Evolutionary conservation across 1,140 invertebrate species (phyloP), one percentile per base, ranked within the genome.

Genomic region (Dendrolimus punctatus): DNA sequence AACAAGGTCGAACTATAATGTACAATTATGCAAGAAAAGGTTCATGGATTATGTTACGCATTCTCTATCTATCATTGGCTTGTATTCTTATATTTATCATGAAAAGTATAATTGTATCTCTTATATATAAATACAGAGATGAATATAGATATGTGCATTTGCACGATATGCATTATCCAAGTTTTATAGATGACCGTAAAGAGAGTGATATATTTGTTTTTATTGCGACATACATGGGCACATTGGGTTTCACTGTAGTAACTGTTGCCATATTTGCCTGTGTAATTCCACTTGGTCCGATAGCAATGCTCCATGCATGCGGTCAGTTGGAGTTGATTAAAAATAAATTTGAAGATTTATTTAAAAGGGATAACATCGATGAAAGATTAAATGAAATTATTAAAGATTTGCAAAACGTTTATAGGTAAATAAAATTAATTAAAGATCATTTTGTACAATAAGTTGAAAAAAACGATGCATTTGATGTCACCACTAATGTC

Each of bases 251-350:
- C 39, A 64, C 49, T 39, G 6, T 60, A 2, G 71, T 68, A 46
- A 41, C 57, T 2, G 5, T 51, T 7, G 39, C 58, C 5, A 63
- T 63, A 45, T 72, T 69, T 37, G 39, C 60, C 6, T 64, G 58
- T 5, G 66, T 66, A 54, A 55, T 57, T 6, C 72, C 76, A 0
- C 9, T 80, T 38, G 65, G 66, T 6, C 64, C 74, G 6, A 68
- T 73, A 46, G 68, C 76, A 41, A 69, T 73, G 53, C 53, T 79
- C 9, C 73, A 79, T 51, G 66, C 61, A 6, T 73, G 76, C 51
- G 76, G 68, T 6, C 70, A 73, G 44, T 41, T 80, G 37, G 72
- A 72, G 44, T 44, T 76, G 37, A 49, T 63, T 0, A 68, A 39
- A 40, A 57, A 42, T 0, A 57, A 56, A 55, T 47, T 79, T 39